Evolutionary conservation across 2,113 vertebrate genomes (phyloP), one percentile per base, ranked within the genome.

Genomic region (Zosterops japonicus): DNA sequence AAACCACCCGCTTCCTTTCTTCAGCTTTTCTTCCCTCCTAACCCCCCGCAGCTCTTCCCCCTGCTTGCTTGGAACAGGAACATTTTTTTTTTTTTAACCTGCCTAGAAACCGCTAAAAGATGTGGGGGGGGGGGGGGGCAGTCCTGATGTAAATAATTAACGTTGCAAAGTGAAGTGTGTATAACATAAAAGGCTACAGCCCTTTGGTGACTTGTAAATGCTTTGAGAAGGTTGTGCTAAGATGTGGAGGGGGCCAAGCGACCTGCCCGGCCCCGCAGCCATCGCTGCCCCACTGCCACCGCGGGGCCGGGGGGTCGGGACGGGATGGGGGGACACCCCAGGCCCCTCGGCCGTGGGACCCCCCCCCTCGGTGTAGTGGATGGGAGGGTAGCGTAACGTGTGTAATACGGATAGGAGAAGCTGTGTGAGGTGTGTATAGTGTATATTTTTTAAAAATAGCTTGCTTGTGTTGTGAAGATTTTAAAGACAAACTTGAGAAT

Each of bases 371-470:
- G 92, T 89, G 94, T 97, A 94, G 97, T 93, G 96, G 91, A 89
- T 68, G 96, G 96, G 95, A 97, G 97, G 96, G 95, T 95, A 95
- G 95, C 76, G 87, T 98, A 95, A 93, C 60, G 91, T 95, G 93
- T 95, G 94, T 97, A 95, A 95, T 97, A 94, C 79, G 91, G 95
- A 91, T 97, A 97, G 97, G 97, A 98, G 98, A 98, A 97, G 98
- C 95, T 96, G 97, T 97, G 97, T 97, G 97, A 98, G 97, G 92
- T 99, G 98, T 99, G 98, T 98, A 99, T 99, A 99, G 98, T 99
- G 99, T 99, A 99, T 97, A 99, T 99, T 98, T 98, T 98, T 97
- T 95, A 97, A 77, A 97, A 98, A 98, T 98, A 98, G 98, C 98
- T 98, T 98, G 98, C 98, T 98, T 98, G 98, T 98, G 98, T 98